Evolutionary conservation across 2,797 vertebrate genomes (phyloP).

Genomic region (Mallotus villosus): DNA sequence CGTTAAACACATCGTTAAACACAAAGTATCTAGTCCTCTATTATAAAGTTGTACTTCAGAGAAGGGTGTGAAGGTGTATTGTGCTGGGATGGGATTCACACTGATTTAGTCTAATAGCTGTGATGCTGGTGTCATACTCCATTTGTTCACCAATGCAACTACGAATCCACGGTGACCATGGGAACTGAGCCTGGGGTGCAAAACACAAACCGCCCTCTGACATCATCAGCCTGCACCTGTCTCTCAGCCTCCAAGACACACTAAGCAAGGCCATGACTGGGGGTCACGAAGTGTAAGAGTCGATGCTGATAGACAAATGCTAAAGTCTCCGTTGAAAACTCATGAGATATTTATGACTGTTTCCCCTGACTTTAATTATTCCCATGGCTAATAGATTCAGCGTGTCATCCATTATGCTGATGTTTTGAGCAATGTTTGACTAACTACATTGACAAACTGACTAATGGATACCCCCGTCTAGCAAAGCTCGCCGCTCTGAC

Average conservation of each 20-base stretch:
- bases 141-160: conserved; percentile 48
- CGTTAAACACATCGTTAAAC: too few relatives aligned
- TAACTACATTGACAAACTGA: conserved; percentile 33
- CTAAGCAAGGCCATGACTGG: conserved; percentile 31
- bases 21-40: too few relatives aligned
- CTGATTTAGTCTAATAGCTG: conserved; percentile 31
- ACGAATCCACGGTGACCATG: conserved; percentile 55
- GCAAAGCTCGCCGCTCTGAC: conserved; percentile 29
- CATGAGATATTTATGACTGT: conserved; percentile 59
- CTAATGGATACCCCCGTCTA: conserved; percentile 34
- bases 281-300: conserved; percentile 65
- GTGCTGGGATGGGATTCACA: neutral
- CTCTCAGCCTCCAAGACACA: conserved; percentile 50
- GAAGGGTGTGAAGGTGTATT: neutral
- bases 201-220: conserved; percentile 54
- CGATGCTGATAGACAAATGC: conserved; percentile 69
- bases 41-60: neutral
- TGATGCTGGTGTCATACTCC: conserved; percentile 39
- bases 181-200: conserved; percentile 54
- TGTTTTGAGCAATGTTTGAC: conserved; percentile 44
- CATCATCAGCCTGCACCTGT: conserved; percentile 77
- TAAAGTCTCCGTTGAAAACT: conserved; percentile 49
- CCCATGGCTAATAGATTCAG: conserved; percentile 50
- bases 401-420: conserved; percentile 56
- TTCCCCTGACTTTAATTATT: conserved; percentile 54